phyloP scores from a whole-genome alignment of 2,113 vertebrate genomes.

The Antechinus stuartii region DNA sequence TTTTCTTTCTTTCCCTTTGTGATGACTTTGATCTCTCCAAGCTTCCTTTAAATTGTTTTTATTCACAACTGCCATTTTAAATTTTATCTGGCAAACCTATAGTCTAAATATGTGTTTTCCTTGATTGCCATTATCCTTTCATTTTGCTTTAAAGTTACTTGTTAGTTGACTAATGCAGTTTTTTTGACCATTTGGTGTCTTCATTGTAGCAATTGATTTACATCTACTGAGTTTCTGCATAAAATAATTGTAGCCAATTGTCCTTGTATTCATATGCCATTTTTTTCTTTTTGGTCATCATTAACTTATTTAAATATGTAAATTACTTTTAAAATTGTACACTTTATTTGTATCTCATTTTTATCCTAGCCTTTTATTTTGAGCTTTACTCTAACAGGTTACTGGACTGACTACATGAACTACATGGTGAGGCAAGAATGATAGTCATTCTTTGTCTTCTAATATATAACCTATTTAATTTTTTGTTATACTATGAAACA shows the following conservation, averaged over 20 bases:
- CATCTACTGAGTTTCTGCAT: background rate
- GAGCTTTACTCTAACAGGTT: background rate
- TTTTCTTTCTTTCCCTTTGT: background rate
- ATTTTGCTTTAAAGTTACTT: background rate
- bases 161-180: background rate
- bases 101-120: background rate
- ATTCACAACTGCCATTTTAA: background rate
- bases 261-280: background rate
- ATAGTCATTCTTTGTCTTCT: background rate
- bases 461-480: background rate
- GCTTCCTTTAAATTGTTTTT: background rate
- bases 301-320: background rate
- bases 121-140: background rate
- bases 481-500: background rate
- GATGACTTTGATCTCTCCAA: background rate
- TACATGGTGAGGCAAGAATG: background rate
- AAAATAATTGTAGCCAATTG: background rate
- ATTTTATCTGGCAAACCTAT: background rate
- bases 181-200: background rate
- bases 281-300: background rate
- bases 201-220: background rate
- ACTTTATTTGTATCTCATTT: background rate
- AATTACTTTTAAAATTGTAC: background rate
- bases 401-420: background rate
- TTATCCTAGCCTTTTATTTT: background rate